These are phyloP conservation scores for Phoxinus dragarum DNA, from an alignment of 2,797 vertebrate species.

Conservation along the genomic window DNA sequence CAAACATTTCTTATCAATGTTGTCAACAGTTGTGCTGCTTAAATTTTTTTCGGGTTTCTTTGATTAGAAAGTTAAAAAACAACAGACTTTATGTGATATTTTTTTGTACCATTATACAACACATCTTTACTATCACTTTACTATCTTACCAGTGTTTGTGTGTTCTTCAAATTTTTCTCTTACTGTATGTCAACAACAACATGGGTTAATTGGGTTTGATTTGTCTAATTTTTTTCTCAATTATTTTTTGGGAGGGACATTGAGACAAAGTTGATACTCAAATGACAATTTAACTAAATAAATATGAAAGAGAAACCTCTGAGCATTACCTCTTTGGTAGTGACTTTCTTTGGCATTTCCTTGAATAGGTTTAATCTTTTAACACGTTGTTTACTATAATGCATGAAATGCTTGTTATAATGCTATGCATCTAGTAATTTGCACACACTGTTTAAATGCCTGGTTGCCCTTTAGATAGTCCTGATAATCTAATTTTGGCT, in stretches of 20 bases:
- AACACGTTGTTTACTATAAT: neutral
- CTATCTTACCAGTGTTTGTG: neutral
- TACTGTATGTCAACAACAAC: neutral
- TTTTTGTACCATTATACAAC: neutral
- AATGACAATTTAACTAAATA: neutral
- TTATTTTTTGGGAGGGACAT: neutral
- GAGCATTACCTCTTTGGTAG: neutral
- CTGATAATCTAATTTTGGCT: conserved; percentile 36
- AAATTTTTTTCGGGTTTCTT: neutral
- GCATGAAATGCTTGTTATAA: neutral
- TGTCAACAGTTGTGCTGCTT: neutral
- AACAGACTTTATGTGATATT: neutral
- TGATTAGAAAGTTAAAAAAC: neutral
- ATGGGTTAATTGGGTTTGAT: neutral
- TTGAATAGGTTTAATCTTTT: neutral
- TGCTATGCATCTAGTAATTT: conserved; percentile 13
- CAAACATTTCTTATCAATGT: neutral
- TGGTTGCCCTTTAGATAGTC: conserved; percentile 23
- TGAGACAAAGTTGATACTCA: neutral
- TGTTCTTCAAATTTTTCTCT: neutral
- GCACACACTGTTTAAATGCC: conserved; percentile 16
- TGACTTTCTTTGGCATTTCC: neutral
- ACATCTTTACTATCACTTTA: neutral
- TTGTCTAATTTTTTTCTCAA: neutral
- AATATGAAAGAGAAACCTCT: neutral